A percentile compares a stretch with the other conserved stretches of the same genome.
phyloP scores from a whole-genome alignment of 2,113 vertebrate genomes.

The Seriola rivoliana region DNA sequence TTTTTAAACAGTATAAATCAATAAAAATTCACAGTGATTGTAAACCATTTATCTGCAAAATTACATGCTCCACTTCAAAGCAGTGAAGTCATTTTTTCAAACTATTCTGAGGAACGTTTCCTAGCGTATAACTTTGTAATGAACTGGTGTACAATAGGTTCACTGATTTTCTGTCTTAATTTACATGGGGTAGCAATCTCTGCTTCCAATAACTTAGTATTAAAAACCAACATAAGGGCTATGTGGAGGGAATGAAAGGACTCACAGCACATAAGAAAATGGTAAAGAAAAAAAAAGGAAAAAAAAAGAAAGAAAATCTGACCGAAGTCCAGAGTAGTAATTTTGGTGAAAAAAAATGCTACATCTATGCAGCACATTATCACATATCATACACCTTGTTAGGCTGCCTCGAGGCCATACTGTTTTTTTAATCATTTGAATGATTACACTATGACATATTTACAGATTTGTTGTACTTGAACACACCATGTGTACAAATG shows the following conservation, averaged over 20 bases:
- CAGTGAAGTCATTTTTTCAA: not conserved
- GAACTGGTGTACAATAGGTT: not conserved
- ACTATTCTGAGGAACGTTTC: not conserved
- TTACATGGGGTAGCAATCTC: not conserved
- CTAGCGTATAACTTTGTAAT: not conserved
- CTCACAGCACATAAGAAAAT: not conserved
- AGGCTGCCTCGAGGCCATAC: not conserved
- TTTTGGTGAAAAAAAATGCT: not conserved
- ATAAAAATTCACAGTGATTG: not conserved
- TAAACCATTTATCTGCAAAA: too few species aligned
- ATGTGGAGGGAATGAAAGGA: not conserved
- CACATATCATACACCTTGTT: slow-evolving; percentile 1
- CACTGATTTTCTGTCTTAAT: not conserved
- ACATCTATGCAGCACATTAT: not conserved
- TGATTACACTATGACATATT: not conserved
- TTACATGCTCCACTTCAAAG: too few species aligned
- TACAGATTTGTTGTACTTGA: slow-evolving; percentile 13
- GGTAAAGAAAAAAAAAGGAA: too few species aligned
- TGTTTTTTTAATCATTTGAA: slow-evolving; percentile 2
- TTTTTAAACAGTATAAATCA: not conserved
- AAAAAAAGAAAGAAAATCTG: not conserved
- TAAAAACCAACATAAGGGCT: not conserved
- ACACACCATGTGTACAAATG: not conserved
- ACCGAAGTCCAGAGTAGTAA: not conserved
- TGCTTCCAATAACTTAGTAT: not conserved